Evolutionary conservation across 2,113 vertebrate genomes (phyloP), one percentile per base, ranked within the genome.

Genomic region (Thalassoma bifasciatum): DNA sequence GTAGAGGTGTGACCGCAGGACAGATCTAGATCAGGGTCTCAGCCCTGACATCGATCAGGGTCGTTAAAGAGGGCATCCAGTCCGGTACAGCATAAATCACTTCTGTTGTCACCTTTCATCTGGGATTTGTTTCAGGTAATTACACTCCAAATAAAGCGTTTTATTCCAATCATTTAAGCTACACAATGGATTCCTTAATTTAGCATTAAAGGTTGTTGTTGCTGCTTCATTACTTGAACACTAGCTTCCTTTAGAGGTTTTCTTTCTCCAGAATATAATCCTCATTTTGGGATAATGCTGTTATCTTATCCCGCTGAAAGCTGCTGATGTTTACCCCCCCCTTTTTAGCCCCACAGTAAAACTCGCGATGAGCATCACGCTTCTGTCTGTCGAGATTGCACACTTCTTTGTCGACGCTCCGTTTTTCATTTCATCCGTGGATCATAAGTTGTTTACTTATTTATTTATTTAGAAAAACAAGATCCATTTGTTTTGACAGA

Each of bases 401-500:
- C 66, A 77, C 56, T 65, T 86, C 46, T 88, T 84, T 87, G 67
- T 84, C 56, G 57, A 11, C 23, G 13, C 61, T 1, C 82, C 76
- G 30, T 37, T 65, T 66, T 81, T 54, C 69, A 82, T 54, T 84
- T 76, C 59, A 81, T 82, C 86, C 71, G 49, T 75, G 82, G 82
- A 91, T 90, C 86, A 82, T 75, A 86, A 84, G 70, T 80, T 81
- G 62, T 69, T 88, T 80, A 66, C 88, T 91, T 86, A 89, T 93
- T 92, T 86, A 86, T 87, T 77, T 91, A 87, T 86, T 83, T 86
- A 36, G 63, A 65, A 88, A 46, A 92, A 91, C 81, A 79, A 87
- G 85, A 89, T 83, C 82, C 89, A 88, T 93, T 94, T 92, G 91
- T 92, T 93, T 91, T 93, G 92, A 93, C 93, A 94, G 92, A 94